Conservation (phyloP, 2,797 vertebrate species). For the Cynopterus sphinx region DNA sequence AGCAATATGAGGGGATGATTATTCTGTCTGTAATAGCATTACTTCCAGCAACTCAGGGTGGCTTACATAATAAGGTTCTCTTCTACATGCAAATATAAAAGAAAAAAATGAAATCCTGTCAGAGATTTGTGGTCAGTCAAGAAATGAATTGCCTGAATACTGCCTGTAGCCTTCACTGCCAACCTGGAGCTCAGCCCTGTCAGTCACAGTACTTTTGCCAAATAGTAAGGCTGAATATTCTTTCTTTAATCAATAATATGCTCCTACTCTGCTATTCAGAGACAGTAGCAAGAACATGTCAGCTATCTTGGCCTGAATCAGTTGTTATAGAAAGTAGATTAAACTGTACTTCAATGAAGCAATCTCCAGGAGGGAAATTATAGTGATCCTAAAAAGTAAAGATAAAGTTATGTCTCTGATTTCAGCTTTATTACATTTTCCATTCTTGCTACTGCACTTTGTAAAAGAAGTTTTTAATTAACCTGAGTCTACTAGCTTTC, state of each 20-base stretch:
- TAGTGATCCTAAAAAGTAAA: slow-evolving; percentile 39
- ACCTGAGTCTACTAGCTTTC: slow-evolving; percentile 46
- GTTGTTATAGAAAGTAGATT: slow-evolving; percentile 24
- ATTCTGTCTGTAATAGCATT: not conserved
- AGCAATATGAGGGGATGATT: not conserved
- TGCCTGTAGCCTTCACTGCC: not conserved
- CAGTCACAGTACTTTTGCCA: not conserved
- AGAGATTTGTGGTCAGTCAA: not conserved
- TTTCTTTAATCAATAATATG: not conserved
- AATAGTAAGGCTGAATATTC: not conserved
- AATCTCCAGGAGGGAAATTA: slow-evolving; percentile 59
- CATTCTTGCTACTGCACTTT: slow-evolving; percentile 35
- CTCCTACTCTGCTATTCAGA: not conserved
- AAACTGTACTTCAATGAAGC: slow-evolving; percentile 49
- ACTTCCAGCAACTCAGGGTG: not conserved
- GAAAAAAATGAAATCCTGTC: not conserved
- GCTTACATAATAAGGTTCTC: not conserved
- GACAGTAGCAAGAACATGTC: not conserved
- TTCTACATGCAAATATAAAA: not conserved
- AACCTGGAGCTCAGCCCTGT: not conserved
- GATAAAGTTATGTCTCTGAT: slow-evolving; percentile 53
- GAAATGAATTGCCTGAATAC: not conserved
- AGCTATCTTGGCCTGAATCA: slow-evolving; percentile 45
- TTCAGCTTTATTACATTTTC: slow-evolving; percentile 68
- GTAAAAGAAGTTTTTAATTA: slow-evolving; percentile 56